phyloP scores from a whole-genome alignment of 1,140 invertebrate genomes.

The Pogonomyrmex barbatus region DNA sequence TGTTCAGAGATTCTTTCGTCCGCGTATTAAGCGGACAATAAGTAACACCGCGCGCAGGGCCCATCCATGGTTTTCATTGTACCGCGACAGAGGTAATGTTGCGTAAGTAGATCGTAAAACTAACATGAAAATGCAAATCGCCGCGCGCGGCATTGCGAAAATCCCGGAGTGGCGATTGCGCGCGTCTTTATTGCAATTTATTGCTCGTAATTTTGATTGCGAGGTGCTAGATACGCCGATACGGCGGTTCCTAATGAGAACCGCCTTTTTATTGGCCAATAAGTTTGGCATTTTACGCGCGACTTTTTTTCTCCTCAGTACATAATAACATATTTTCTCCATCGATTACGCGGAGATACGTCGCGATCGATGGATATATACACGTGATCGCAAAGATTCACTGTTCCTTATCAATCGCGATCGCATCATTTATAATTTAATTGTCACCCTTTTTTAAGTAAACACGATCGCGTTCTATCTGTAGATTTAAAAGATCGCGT shows the following conservation, averaged over 20 bases:
- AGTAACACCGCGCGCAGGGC: conserved; percentile 4
- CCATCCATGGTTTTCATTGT: conserved; percentile 31
- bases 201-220: conserved; percentile 58
- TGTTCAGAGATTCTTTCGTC: not conserved
- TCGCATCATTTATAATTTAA: conserved; percentile 13
- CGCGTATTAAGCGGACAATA: conserved; percentile 38
- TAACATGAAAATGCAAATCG: conserved; percentile 64
- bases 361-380: not conserved
- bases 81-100: conserved; percentile 38
- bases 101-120: conserved; percentile 65
- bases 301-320: not conserved
- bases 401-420: not conserved
- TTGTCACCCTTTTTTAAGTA: conserved; percentile 18
- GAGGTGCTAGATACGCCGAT: conserved; percentile 53
- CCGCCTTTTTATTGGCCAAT: conserved; percentile 43
- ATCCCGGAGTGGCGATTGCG: conserved; percentile 39
- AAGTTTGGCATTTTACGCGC: conserved; percentile 47
- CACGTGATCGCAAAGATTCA: not conserved
- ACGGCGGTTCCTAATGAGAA: conserved; percentile 51
- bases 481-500: conserved; percentile 11
- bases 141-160: conserved; percentile 45
- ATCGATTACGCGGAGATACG: conserved; percentile 12
- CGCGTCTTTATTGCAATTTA: conserved; percentile 68
- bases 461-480: not conserved
- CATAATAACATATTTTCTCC: conserved; percentile 38